Percentiles rank a stretch among this genome's conserved stretches.
These are phyloP conservation scores for Ctenosaura bakeri DNA, from an alignment of 2,797 vertebrate genomes.

Conservation along the genomic window DNA sequence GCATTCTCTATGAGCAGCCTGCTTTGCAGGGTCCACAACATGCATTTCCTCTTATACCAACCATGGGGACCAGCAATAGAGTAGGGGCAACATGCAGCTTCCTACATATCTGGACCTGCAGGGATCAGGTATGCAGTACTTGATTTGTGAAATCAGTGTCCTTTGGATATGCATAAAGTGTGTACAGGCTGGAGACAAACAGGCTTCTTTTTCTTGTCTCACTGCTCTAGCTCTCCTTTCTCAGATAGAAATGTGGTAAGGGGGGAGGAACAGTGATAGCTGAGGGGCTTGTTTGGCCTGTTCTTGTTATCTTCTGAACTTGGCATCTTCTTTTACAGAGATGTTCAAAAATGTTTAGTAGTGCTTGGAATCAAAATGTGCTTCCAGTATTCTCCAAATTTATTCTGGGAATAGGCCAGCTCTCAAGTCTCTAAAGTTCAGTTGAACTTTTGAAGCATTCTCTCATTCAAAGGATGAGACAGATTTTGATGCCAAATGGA, in stretches of 20 bases:
- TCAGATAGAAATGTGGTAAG: not conserved
- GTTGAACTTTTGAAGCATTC: too few relatives aligned
- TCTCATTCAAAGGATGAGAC: too few relatives aligned
- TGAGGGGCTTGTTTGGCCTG: not conserved
- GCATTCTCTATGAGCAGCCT: not conserved
- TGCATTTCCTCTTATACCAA: not conserved
- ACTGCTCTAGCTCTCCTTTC: not conserved
- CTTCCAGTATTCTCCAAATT: too few relatives aligned
- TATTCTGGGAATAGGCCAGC: too few relatives aligned
- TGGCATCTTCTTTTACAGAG: not conserved
- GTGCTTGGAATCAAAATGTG: too few relatives aligned
- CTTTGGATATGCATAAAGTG: not conserved
- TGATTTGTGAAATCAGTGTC: not conserved
- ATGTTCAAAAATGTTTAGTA: too few relatives aligned
- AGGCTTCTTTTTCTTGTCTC: not conserved
- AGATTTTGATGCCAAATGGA: too few relatives aligned
- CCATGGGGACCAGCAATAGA: not conserved
- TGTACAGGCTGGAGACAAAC: not conserved
- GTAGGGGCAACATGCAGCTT: not conserved
- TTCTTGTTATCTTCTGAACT: not conserved
- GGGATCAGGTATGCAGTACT: not conserved
- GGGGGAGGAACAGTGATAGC: not conserved
- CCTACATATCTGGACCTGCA: not conserved
- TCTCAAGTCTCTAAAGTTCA: too few relatives aligned
- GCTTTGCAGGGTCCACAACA: not conserved